These are phyloP conservation scores for Morpho deidamia DNA, from an alignment of 2,888 invertebrate species.

Conservation along the genomic window DNA sequence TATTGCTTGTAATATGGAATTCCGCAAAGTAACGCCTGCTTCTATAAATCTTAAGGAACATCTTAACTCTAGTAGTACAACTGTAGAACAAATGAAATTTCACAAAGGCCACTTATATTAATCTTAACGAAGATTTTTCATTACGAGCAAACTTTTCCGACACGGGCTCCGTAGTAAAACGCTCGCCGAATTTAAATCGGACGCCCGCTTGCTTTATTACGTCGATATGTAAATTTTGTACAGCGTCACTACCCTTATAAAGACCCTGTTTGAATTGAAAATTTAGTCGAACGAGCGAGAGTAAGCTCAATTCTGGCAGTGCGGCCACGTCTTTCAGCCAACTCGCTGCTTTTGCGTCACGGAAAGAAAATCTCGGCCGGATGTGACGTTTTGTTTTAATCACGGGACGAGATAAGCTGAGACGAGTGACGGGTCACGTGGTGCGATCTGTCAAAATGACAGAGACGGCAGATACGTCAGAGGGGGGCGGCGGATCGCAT, in stretches of 20 bases:
- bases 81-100: not conserved
- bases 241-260: slow-evolving; percentile 78
- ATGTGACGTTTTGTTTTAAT: slow-evolving; percentile 1
- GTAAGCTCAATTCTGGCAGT: slow-evolving; percentile 67
- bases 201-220: slow-evolving; percentile 73
- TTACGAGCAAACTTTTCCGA: slow-evolving; percentile 16
- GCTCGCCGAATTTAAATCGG: slow-evolving; percentile 67
- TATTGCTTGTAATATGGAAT: too few relatives aligned
- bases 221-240: slow-evolving; percentile 77
- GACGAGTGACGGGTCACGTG: slow-evolving; percentile 46
- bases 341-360: slow-evolving; percentile 38
- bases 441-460: slow-evolving; percentile 63
- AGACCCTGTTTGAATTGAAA: slow-evolving; percentile 78
- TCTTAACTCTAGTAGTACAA: not conserved
- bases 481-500: slow-evolving; percentile 39
- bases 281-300: slow-evolving; percentile 72
- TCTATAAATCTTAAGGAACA: too few relatives aligned
- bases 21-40: too few relatives aligned
- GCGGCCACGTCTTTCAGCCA: slow-evolving; percentile 72
- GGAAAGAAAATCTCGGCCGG: not conserved
- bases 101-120: slow-evolving; percentile 5
- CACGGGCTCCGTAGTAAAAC: slow-evolving; percentile 27
- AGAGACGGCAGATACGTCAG: slow-evolving; percentile 41
- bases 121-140: slow-evolving; percentile 20
- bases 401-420: slow-evolving; percentile 33